A percentile compares a stretch with the other conserved stretches of the same genome.
These are phyloP conservation scores for Chondrilla cf. caribensis DNA, from an alignment of 37 sponge, comb jelly and placozoan genomes.

Conservation along the genomic window DNA sequence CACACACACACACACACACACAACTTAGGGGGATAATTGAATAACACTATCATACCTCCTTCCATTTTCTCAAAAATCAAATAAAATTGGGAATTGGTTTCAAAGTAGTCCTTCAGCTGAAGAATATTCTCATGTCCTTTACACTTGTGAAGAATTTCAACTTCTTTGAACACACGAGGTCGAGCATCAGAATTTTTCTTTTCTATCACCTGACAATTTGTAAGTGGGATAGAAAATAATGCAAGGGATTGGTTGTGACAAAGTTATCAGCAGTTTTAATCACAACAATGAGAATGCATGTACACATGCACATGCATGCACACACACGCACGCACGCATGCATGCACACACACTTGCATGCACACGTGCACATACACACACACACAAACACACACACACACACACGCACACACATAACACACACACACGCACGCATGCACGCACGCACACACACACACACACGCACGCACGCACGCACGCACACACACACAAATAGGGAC, in stretches of 20 bases:
- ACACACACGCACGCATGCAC: constrained; percentile 24
- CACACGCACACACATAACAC: constrained; percentile 16
- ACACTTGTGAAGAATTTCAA: constrained; percentile 80
- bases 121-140: constrained; percentile 45
- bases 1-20: constrained; percentile 13
- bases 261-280: no score
- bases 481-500: constrained; percentile 32
- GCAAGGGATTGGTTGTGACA: neutral
- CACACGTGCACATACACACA: constrained; percentile 17
- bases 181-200: constrained; percentile 22
- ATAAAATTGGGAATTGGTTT: constrained; percentile 40
- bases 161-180: constrained; percentile 72
- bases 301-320: neutral
- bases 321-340: constrained; percentile 22
- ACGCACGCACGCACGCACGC: constrained; percentile 25
- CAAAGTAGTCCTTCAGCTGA: constrained; percentile 53
- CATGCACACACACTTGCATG: constrained; percentile 6
- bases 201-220: neutral
- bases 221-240: neutral
- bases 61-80: constrained; percentile 66
- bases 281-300: neutral
- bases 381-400: constrained; percentile 28
- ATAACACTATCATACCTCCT: constrained; percentile 32
- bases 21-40: no score
- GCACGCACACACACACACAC: constrained; percentile 29